Percentiles rank a stretch among this genome's conserved stretches.
phyloP scores from a whole-genome alignment of 2,113 vertebrate species.

The Turdus rufiventris region DNA sequence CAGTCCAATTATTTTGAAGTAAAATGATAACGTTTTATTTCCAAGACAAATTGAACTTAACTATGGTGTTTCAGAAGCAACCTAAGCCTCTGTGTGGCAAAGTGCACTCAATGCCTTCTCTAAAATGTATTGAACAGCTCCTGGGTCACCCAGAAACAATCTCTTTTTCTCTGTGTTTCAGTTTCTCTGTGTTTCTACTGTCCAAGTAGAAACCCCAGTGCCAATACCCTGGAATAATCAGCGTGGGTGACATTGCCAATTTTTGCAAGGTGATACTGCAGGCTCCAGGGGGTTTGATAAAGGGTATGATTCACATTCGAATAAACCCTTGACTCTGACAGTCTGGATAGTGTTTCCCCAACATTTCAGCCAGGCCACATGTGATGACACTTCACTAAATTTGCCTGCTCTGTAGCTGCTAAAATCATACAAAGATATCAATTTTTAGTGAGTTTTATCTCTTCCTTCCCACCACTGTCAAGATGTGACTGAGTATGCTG shows the following conservation, averaged over 20 bases:
- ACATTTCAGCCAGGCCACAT: background rate
- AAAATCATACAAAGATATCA: background rate
- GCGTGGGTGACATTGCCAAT: accelerated
- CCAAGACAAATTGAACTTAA: background rate
- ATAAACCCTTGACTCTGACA: background rate
- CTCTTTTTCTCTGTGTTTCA: background rate
- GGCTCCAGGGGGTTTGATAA: background rate
- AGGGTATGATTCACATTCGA: background rate
- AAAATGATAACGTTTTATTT: background rate
- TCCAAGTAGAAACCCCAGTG: background rate
- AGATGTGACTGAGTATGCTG: background rate
- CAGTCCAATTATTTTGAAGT: background rate
- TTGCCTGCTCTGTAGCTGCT: background rate
- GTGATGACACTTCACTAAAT: background rate
- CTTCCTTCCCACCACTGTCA: background rate
- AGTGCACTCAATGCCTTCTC: background rate
- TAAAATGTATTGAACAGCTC: background rate
- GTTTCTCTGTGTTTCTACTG: background rate
- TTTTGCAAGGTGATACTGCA: background rate
- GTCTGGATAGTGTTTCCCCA: background rate
- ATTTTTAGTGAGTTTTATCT: background rate
- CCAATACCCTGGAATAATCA: background rate
- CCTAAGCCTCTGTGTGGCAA: background rate
- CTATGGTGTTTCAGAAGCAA: background rate
- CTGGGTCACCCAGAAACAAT: background rate